A percentile compares a stretch with the other conserved stretches of the same genome.
Conservation (phyloP, 1,140 invertebrate genomes). For the Drosophila funebris region DNA sequence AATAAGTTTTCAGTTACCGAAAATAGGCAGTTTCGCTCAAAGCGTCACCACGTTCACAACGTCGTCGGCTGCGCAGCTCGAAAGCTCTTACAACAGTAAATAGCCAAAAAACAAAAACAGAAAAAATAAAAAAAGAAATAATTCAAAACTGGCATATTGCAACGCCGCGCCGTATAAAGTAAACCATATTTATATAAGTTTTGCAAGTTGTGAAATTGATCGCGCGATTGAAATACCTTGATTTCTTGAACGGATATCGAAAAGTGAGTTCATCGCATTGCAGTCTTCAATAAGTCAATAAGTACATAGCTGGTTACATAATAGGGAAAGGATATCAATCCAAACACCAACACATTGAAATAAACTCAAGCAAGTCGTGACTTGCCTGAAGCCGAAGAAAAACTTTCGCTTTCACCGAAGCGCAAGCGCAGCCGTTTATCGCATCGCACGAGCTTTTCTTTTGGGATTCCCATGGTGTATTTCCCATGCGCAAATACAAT, state of each 20-base stretch:
- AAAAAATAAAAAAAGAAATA: conserved; percentile 1
- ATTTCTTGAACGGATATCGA: conserved; percentile 20
- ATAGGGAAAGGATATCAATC: conserved; percentile 39
- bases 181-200: conserved; percentile 50
- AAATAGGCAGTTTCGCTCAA: conserved; percentile 77
- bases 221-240: background rate
- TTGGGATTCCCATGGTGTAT: background rate
- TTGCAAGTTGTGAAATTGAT: conserved; percentile 47
- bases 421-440: conserved; percentile 41
- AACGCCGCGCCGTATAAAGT: conserved; percentile 39
- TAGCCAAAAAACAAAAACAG: conserved; percentile 5
- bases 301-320: conserved; percentile 24
- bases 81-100: background rate
- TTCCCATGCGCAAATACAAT: background rate
- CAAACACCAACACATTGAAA: background rate
- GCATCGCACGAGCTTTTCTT: conserved; percentile 45
- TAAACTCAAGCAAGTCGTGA: conserved; percentile 22
- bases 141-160: conserved; percentile 29
- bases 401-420: conserved; percentile 75
- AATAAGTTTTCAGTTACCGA: conserved; percentile 76
- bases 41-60: conserved; percentile 76
- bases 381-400: conserved; percentile 39
- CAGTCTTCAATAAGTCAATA: conserved; percentile 1
- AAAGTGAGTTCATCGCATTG: conserved; percentile 45
- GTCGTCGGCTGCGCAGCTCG: conserved; percentile 45